Base-by-base conservation (phyloP, 2,888 invertebrate genomes). In the Exocentrus adspersus region DNA sequence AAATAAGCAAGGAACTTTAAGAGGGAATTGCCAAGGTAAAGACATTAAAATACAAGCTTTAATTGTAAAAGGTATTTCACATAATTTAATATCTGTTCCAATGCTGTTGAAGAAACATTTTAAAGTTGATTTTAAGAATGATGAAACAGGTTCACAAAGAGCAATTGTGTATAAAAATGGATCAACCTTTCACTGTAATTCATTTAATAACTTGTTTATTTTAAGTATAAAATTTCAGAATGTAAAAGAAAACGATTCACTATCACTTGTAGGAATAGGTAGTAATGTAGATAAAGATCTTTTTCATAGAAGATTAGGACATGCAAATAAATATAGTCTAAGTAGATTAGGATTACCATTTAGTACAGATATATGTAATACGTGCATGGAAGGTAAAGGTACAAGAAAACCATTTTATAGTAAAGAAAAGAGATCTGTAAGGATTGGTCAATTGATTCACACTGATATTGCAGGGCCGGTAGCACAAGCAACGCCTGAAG, bases 351-450 rank as follows among this genome's bases (percentile, higher is more conserved):
- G 46, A n/a, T 46, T 24, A 20, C n/a, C 46, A 24, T 12, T n/a
- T 24, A 12, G 10, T 20, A 24, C n/a, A n/a, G 12, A 21, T 12
- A 48, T 32, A 32, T 64, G 64, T 56, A 56, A 24, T 48, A 32
- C 7, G 20, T 64, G 54, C 10, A 37, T 62, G 10, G 60, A 69
- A 52, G 60, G 62, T 9, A 67, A 69, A 24, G 51, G 28, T 56
- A 56, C 70, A 46, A 62, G 68, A 63, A 65, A 65, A 58, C 65
- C 61, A 12, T 71, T 71, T 65, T n/a, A 57, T 4, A 46, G 10
- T 2, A 20, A n/a, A 46, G 4, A 46, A 46, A 21, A 2, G 12
- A 46, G 9, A 46, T 46, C 46, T 12, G 12, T 10, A 24, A 10
- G 19, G 12, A 46, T n/a, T n/a, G n/a, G n/a, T n/a, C n/a, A n/a